Conservation (phyloP, 2,797 vertebrate species). For the Aeoliscus strigatus region DNA sequence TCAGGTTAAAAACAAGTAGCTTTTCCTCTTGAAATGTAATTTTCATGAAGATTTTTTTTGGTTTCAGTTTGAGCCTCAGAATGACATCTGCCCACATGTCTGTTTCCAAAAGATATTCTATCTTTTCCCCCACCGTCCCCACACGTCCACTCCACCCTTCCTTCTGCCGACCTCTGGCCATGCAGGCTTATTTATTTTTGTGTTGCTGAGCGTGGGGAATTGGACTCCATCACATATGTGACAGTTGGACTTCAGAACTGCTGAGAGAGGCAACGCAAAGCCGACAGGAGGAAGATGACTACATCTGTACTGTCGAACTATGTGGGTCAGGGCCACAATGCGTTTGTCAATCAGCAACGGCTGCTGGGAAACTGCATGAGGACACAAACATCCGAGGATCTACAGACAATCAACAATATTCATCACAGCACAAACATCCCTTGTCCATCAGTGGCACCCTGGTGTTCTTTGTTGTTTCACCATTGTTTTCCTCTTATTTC, state of each 20-base stretch:
- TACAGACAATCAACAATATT: too few species aligned
- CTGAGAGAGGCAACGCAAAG: slow-evolving; percentile 22
- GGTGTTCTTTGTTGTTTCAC: too few species aligned
- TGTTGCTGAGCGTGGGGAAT: slow-evolving; percentile 75
- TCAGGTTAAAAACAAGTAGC: too few species aligned
- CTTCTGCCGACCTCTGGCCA: slow-evolving; percentile 23
- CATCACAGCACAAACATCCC: too few species aligned
- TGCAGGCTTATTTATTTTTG: slow-evolving; percentile 68
- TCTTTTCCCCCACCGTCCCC: slow-evolving; percentile 26
- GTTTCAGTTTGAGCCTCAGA: slow-evolving; percentile 4
- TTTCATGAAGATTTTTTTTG: too few species aligned
- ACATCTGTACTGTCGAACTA: slow-evolving; percentile 17
- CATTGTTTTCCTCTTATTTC: too few species aligned
- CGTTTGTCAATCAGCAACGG: slow-evolving; percentile 20
- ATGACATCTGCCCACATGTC: slow-evolving; percentile 15
- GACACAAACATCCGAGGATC: too few species aligned
- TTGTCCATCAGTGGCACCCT: too few species aligned
- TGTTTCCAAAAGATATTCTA: slow-evolving; percentile 55
- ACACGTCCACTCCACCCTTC: slow-evolving; percentile 35
- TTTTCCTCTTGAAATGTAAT: too few species aligned
- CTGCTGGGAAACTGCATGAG: slow-evolving; percentile 19
- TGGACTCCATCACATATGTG: slow-evolving; percentile 44
- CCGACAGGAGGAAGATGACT: slow-evolving; percentile 9
- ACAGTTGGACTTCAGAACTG: slow-evolving; percentile 5
- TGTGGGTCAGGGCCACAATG: slow-evolving; percentile 46